A percentile compares a stretch with the other conserved stretches of the same genome.
Conservation (phyloP, 1,140 invertebrate species). For the Bombus huntii region DNA sequence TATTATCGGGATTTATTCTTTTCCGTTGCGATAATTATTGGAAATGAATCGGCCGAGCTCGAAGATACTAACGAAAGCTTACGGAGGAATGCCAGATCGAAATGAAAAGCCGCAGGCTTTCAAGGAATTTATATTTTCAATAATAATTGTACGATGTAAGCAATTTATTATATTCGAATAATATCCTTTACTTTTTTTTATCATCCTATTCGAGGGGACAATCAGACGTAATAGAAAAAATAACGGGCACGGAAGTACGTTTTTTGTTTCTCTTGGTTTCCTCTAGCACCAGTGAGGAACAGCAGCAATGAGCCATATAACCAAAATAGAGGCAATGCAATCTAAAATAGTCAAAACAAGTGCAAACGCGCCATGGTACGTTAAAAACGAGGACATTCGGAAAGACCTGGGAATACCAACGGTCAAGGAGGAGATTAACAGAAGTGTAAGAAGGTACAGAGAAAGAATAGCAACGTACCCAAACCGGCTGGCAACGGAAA, state of each 20-base stretch:
- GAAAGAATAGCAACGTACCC: no score
- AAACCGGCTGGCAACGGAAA: no score
- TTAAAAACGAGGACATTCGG: no score
- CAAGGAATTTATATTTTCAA: not conserved
- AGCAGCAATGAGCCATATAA: no score
- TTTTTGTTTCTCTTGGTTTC: not conserved
- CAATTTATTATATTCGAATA: not conserved
- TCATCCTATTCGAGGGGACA: not conserved
- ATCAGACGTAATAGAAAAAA: not conserved
- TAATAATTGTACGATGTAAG: no score
- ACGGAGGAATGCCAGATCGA: not conserved
- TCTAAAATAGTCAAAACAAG: no score
- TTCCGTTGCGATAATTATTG: conserved; percentile 34
- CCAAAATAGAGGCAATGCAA: no score
- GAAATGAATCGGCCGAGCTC: conserved; percentile 10
- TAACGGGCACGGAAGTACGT: not conserved
- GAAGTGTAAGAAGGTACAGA: no score
- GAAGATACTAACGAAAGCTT: not conserved
- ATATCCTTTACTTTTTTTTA: not conserved
- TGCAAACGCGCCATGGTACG: no score
- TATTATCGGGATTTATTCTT: conserved; percentile 39
- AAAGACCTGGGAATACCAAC: no score
- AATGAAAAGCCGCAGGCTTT: not conserved
- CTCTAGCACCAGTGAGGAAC: no score
- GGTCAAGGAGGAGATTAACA: no score